A percentile compares a stretch with the other conserved stretches of the same genome.
Conservation (phyloP, 2,888 invertebrate species). For the Nemotelus pantherinus region DNA sequence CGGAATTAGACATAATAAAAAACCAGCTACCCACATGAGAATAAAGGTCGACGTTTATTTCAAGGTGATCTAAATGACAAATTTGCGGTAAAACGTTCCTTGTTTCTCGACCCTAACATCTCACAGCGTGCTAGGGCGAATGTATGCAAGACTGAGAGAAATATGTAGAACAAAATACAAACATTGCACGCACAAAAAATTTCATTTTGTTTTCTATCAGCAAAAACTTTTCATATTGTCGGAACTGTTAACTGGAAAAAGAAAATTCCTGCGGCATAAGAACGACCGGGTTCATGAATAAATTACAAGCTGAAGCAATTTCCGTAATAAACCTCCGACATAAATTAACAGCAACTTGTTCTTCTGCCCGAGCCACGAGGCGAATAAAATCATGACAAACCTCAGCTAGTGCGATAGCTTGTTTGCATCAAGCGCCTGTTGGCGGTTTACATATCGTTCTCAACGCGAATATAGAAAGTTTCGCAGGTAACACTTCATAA, state of each 20-base stretch:
- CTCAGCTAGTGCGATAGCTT: slow-evolving; percentile 3
- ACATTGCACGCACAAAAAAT: slow-evolving; percentile 26
- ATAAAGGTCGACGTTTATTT: slow-evolving; percentile 12
- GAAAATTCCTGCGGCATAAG: slow-evolving; percentile 1
- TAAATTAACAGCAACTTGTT: slow-evolving; percentile 40
- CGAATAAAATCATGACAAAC: background rate
- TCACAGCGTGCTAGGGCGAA: background rate
- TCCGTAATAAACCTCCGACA: slow-evolving; percentile 41
- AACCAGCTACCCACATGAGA: no score
- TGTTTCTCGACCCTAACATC: background rate
- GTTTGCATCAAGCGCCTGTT: slow-evolving; percentile 16
- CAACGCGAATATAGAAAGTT: slow-evolving; percentile 19
- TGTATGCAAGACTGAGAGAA: background rate
- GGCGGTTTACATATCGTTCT: slow-evolving; percentile 17
- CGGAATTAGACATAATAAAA: no score
- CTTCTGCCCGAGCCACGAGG: background rate
- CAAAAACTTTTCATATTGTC: background rate
- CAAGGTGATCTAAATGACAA: slow-evolving; percentile 27
- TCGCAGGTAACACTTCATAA: slow-evolving; percentile 30
- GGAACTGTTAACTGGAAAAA: background rate
- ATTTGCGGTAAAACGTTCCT: slow-evolving; percentile 5
- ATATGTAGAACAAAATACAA: background rate
- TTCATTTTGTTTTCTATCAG: slow-evolving; percentile 21
- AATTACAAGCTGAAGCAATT: slow-evolving; percentile 40
- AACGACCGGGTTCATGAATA: slow-evolving; percentile 35